Conservation (phyloP, 2,888 invertebrate species). For the Drosophila peninsularis region DNA sequence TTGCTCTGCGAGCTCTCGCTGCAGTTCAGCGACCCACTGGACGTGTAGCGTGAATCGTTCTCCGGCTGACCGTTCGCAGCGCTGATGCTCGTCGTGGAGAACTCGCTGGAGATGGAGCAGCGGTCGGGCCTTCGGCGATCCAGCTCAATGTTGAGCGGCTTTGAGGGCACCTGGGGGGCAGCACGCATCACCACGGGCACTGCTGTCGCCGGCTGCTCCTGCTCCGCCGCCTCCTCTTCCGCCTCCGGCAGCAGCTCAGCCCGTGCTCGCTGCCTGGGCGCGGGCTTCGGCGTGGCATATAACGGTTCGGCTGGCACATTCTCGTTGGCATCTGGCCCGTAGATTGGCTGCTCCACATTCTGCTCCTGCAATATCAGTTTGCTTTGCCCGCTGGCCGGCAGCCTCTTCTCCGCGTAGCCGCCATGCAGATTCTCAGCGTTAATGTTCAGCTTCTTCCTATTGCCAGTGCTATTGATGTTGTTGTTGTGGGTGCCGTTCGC, state of each 20-base stretch:
- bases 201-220: background rate
- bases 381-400: constrained; percentile 63
- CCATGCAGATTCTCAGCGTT: constrained; percentile 80
- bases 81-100: constrained; percentile 71
- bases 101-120: constrained; percentile 78
- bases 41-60: constrained; percentile 67
- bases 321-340: constrained; percentile 82
- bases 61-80: constrained; percentile 47
- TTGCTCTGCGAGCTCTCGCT: constrained; percentile 79
- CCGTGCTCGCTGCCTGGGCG: constrained; percentile 78
- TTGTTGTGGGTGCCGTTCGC: constrained; percentile 46
- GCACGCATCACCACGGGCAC: constrained; percentile 14
- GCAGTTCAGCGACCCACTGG: constrained; percentile 77
- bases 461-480: constrained; percentile 33
- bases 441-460: constrained; percentile 77
- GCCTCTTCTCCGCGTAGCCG: constrained; percentile 76
- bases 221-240: constrained; percentile 3
- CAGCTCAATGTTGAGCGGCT: constrained; percentile 67
- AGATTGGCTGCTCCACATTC: constrained; percentile 65
- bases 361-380: constrained; percentile 62
- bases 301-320: constrained; percentile 66
- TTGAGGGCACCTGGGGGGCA: constrained; percentile 59
- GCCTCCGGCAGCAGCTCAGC: constrained; percentile 28
- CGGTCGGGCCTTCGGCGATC: constrained; percentile 63
- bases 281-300: constrained; percentile 79